Evolutionary conservation across 2,113 vertebrate genomes (phyloP).

Genomic region (Bos taurus): ARS-UCD2.0 NC_037334.1:33441501-33442000

Average conservation of each 20-base stretch:
- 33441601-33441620: not conserved
- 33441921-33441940: not conserved
- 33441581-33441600: not conserved
- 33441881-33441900: rapidly evolving
- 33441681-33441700: not conserved
- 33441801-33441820: not conserved
- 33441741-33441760: not conserved
- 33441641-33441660: not conserved
- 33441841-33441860: not conserved
- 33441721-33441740: not conserved
- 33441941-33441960: not conserved
- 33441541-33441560: not conserved
- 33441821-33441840: not conserved
- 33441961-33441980: not conserved
- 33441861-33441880: not conserved
- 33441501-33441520: not conserved
- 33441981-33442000: not conserved
- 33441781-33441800: not conserved
- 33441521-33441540: not conserved
- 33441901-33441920: not conserved
- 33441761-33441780: not conserved
- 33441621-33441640: not conserved
- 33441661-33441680: not conserved
- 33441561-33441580: not conserved
- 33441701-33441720: not conserved